Conservation (phyloP, 2,113 vertebrate species). For the Cacatua alba region DNA sequence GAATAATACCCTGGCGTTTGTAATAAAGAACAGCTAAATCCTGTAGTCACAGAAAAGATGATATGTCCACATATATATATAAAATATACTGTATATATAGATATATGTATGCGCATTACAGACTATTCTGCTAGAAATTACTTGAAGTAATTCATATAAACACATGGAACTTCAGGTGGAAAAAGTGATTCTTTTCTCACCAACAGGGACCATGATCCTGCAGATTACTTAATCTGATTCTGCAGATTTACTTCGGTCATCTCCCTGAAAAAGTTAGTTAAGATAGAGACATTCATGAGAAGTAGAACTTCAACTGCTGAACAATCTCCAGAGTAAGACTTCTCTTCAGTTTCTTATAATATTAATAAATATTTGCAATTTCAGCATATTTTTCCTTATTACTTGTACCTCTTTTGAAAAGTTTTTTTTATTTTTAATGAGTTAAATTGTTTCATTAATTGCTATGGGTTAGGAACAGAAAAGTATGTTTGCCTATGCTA, state of each 20-base stretch:
- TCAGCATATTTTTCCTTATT: not conserved
- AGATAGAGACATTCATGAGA: not conserved
- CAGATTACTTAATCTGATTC: not conserved
- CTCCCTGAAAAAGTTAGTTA: not conserved
- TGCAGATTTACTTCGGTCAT: not conserved
- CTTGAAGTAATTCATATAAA: not conserved
- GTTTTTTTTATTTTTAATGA: not conserved
- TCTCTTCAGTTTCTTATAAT: not conserved
- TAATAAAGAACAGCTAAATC: not conserved
- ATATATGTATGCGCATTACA: not conserved
- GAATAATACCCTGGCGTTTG: not conserved
- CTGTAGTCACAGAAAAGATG: not conserved
- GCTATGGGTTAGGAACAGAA: not conserved
- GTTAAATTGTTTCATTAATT: not conserved
- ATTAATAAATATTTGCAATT: not conserved
- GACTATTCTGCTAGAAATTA: not conserved
- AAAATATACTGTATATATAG: not conserved
- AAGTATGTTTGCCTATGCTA: not conserved
- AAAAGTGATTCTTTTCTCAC: not conserved
- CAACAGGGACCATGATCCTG: not conserved
- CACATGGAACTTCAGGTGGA: not conserved
- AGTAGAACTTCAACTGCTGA: not conserved
- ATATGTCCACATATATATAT: not conserved
- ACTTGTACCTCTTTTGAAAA: not conserved
- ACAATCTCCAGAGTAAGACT: accelerated